Conservation (phyloP, 2,888 invertebrate genomes). For the Microctonus hyperodae region DNA sequence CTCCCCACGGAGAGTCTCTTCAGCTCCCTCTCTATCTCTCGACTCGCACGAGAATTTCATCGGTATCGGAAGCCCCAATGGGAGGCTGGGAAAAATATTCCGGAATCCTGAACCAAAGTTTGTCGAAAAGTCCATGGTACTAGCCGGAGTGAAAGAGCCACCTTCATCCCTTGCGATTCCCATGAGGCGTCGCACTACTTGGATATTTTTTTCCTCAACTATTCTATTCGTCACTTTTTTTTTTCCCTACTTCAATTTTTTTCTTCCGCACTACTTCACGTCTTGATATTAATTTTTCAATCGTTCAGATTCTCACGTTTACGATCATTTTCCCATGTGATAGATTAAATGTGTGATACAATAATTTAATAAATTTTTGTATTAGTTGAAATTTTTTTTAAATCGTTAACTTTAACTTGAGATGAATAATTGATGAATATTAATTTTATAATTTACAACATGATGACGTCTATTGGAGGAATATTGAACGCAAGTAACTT, state of each 20-base stretch:
- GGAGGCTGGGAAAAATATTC: constrained; percentile 37
- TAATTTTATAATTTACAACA: too few species aligned
- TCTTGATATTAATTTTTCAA: constrained; percentile 28
- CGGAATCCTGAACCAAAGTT: constrained; percentile 38
- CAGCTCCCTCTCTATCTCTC: constrained; percentile 3
- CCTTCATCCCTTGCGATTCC: constrained; percentile 39
- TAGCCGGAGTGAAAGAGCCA: constrained; percentile 30
- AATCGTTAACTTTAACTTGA: too few species aligned
- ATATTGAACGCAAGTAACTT: not conserved
- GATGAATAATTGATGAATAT: too few species aligned
- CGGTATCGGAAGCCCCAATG: constrained; percentile 24
- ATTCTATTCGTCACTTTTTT: not conserved
- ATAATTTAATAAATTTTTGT: constrained; percentile 7
- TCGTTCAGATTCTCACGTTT: constrained; percentile 2
- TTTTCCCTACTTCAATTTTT: not conserved
- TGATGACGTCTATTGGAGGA: too few species aligned
- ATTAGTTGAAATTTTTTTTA: too few species aligned
- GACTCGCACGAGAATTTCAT: constrained; percentile 19
- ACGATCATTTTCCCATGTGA: not conserved
- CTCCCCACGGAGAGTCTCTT: constrained; percentile 18
- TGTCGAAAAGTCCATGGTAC: constrained; percentile 34
- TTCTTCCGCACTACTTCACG: not conserved
- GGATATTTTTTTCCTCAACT: constrained; percentile 3
- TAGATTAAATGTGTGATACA: constrained; percentile 1
- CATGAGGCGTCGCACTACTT: constrained; percentile 22